Evolutionary conservation across 2,797 vertebrate species (phyloP), one percentile per base, ranked within the genome.

Genomic region (Phalanger gymnotis): DNA sequence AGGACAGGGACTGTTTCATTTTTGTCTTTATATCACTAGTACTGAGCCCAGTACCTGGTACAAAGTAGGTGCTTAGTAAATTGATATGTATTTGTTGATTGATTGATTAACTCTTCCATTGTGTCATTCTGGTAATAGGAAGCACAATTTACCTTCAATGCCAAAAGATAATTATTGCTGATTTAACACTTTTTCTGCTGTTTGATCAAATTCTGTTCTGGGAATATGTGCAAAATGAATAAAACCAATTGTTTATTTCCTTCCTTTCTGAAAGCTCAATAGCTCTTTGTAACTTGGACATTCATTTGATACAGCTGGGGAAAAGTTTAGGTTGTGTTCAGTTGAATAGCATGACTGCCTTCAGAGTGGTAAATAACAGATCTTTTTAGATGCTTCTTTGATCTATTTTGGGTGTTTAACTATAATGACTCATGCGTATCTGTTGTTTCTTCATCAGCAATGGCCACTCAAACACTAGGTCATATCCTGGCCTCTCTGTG

Each of bases 331-430:
- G 30, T 14, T 96, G 96, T 93, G 96, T 92, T 94, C 94, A 95
- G 93, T 53, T 34, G 94, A 97, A 93, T 61, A 54, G 91, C 93
- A 31, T 19, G 94, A 94, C 51, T 9, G 53, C 51, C 91, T 95
- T 57, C 90, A 61, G 93, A 93, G 19, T 30, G 61, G 54, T 52
- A 90, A 91, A 92, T 28, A 95, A 93, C 66, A 95, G 53, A 19
- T 95, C 52, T 95, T 96, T 97, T 91, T 54, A 55, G 93, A 90
- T 87, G 94, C 53, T 54, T 91, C 96, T 97, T 97, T 98, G 97
- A 97, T 98, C 97, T 98, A 95, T 96, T 97, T 97, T 94, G 94
- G 91, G 96, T 93, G 53, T 58, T 94, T 52, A 96, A 93, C 92
- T 95, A 47, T 47, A 92, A 94, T 97, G 96, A 94, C 81, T 97